Evolutionary conservation across 2,113 vertebrate genomes (phyloP), one percentile per base, ranked within the genome.

Genomic region (Zosterops pallidus): DNA sequence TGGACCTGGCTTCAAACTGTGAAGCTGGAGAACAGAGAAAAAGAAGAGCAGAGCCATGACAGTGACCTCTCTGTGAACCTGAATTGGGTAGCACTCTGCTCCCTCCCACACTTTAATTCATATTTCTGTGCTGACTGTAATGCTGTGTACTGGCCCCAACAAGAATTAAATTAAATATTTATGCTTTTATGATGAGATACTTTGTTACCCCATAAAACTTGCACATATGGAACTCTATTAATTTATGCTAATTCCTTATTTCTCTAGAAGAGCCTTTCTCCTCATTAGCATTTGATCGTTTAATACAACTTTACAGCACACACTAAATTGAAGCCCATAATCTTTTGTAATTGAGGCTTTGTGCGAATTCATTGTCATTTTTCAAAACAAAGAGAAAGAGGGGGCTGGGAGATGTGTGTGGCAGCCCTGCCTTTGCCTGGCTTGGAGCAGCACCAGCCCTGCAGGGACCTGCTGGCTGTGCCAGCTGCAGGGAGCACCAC

Each of bases 91-190:
- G 44, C 4, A 10, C 18, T 79, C 60, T 60, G 68, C 78, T 86
- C 62, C 82, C 87, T 75, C 65, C 42, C 65, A 71, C 53, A 6
- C 70, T 91, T 95, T 42, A 95, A 95, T 94, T 95, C 92, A 67
- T 85, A 89, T 85, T 95, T 93, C 93, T 86, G 31, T 65, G 63
- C 85, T 89, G 88, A 60, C 87, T 96, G 56, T 56, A 95, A 86
- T 53, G 87, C 82, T 95, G 72, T 90, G 89, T 85, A 67, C 90
- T 77, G 85, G 90, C 93, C 93, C 84, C 90, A 92, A 71, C 78
- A 85, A 96, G 92, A 88, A 92, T 93, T 29, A 90, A 95, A 97
- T 97, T 96, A 97, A 96, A 97, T 96, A 97, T 96, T 97, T 96
- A 96, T 96, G 95, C 78, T 86, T 96, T 87, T 89, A 85, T 92